phyloP scores from a whole-genome alignment of 2,113 vertebrate genomes.

The Lipophrys pholis region DNA sequence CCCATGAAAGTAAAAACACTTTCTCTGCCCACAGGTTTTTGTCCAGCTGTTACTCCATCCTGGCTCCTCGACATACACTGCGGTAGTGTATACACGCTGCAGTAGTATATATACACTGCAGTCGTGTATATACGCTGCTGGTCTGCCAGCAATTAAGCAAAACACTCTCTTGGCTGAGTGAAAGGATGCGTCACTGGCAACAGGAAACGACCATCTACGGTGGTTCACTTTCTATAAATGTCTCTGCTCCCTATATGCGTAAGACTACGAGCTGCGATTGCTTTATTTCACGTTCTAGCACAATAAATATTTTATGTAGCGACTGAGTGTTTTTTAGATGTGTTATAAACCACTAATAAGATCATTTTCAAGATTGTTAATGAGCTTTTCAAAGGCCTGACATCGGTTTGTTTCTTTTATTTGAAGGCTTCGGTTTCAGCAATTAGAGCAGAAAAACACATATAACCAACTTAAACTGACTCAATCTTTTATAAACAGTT shows the following conservation, averaged over 20 bases:
- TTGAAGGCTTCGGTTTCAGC: too few relatives aligned
- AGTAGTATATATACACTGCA: conserved; percentile 5
- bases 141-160: not conserved
- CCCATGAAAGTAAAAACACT: not conserved
- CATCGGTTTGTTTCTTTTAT: too few relatives aligned
- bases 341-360: too few relatives aligned
- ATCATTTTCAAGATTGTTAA: too few relatives aligned
- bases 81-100: conserved; percentile 1
- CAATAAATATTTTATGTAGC: too few relatives aligned
- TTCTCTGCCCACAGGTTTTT: not conserved
- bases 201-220: not conserved
- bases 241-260: not conserved
- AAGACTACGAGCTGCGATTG: not conserved
- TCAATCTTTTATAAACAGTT: too few relatives aligned
- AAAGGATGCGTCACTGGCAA: not conserved
- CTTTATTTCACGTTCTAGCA: too few relatives aligned
- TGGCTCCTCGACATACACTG: conserved; percentile 1
- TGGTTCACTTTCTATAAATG: not conserved
- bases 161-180: not conserved
- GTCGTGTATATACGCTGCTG: not conserved
- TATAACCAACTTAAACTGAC: too few relatives aligned
- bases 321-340: too few relatives aligned
- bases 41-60: conserved; percentile 14
- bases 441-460: too few relatives aligned
- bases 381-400: too few relatives aligned